A percentile compares a stretch with the other conserved stretches of the same genome.
phyloP scores from a whole-genome alignment of 2,113 vertebrate species.

The Dasyprocta punctata region DNA sequence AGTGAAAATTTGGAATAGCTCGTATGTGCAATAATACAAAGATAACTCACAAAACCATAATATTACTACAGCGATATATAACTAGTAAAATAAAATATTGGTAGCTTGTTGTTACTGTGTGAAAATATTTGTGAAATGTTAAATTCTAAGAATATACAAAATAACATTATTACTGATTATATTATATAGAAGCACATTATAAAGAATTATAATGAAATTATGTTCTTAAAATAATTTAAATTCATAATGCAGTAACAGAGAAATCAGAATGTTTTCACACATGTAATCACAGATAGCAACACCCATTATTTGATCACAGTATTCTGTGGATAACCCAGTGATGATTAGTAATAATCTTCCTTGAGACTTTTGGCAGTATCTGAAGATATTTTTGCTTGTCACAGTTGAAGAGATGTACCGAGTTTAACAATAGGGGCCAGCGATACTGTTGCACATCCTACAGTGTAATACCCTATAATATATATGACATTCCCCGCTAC shows the following conservation, averaged over 20 bases:
- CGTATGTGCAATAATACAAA: not conserved
- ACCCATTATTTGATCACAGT: not conserved
- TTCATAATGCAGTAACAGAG: slow-evolving; percentile 19
- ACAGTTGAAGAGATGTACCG: slow-evolving; percentile 6
- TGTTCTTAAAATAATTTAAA: slow-evolving; percentile 56
- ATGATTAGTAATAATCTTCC: not conserved
- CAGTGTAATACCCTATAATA: slow-evolving; percentile 23
- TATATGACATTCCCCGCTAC: not conserved
- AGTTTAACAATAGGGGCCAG: not conserved
- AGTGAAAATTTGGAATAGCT: not conserved
- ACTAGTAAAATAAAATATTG: slow-evolving; percentile 41
- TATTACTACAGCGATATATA: slow-evolving; percentile 26
- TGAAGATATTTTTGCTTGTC: slow-evolving; percentile 14
- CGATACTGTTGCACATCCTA: not conserved
- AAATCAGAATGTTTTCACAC: slow-evolving; percentile 31
- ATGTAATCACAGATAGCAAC: not conserved
- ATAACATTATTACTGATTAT: not conserved
- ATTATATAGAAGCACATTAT: not conserved
- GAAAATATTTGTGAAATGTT: slow-evolving; percentile 61
- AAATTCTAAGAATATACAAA: slow-evolving; percentile 20
- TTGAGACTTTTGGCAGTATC: not conserved
- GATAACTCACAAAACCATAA: slow-evolving; percentile 1
- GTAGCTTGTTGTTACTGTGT: not conserved
- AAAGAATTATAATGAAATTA: not conserved
- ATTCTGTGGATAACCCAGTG: slow-evolving; percentile 12